Evolutionary conservation across 2,113 vertebrate genomes (phyloP).

Genomic region (Gnathonemus echidnorhynchus): DNA sequence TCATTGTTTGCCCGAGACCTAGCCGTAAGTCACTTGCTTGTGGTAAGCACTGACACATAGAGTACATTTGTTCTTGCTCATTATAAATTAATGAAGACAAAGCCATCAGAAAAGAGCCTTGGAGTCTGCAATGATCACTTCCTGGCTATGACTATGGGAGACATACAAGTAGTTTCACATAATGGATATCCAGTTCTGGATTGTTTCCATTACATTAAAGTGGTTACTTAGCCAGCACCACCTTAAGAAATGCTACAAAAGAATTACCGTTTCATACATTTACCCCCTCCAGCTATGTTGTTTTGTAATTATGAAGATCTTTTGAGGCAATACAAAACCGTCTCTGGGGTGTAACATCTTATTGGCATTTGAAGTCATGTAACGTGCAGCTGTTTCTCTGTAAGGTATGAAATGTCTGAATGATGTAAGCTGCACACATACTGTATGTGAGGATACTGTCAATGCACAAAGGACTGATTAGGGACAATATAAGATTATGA

Average conservation of each 20-base stretch:
- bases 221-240: neutral
- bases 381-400: neutral
- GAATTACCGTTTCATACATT: neutral
- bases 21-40: neutral
- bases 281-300: neutral
- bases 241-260: neutral
- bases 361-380: neutral
- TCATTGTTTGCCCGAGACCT: neutral
- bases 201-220: neutral
- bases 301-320: conserved; percentile 2
- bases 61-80: neutral
- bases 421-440: neutral
- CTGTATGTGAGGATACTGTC: neutral
- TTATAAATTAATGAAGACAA: conserved; percentile 6
- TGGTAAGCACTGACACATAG: neutral
- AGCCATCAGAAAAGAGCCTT: conserved; percentile 1
- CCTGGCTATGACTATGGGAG: neutral
- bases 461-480: neutral
- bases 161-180: neutral
- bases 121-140: neutral
- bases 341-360: neutral
- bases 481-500: neutral
- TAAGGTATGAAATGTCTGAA: neutral
- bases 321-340: neutral
- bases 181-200: neutral